phyloP scores from a whole-genome alignment of 2,888 invertebrate species.

The Apodemia duryi region DNA sequence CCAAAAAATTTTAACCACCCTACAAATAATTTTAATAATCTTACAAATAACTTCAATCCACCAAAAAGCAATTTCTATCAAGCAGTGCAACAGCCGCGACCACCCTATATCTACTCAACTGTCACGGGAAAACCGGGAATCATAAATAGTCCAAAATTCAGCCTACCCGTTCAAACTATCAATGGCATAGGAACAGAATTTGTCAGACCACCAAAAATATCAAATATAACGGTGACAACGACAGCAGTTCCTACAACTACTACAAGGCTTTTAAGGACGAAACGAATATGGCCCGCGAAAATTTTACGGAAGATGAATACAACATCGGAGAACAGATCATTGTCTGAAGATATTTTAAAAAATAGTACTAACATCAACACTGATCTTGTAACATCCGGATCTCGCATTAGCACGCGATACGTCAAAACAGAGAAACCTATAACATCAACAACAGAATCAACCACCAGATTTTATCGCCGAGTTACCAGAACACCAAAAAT shows the following conservation, averaged over 20 bases:
- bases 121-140: slow-evolving; percentile 46
- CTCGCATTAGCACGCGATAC: slow-evolving; percentile 42
- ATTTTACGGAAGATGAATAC: slow-evolving; percentile 46
- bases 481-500: slow-evolving; percentile 59
- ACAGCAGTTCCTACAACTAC: slow-evolving; percentile 49
- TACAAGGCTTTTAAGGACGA: slow-evolving; percentile 55
- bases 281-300: slow-evolving; percentile 71
- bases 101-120: slow-evolving; percentile 47
- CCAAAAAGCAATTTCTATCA: slow-evolving; percentile 27
- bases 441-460: slow-evolving; percentile 37
- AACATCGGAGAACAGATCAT: slow-evolving; percentile 39
- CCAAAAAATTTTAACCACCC: slow-evolving; percentile 18
- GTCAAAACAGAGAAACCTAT: slow-evolving; percentile 38
- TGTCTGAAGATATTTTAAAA: slow-evolving; percentile 40
- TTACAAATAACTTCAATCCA: neutral
- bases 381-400: slow-evolving; percentile 48
- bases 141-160: slow-evolving; percentile 54
- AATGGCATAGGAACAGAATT: slow-evolving; percentile 60
- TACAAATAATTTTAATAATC: slow-evolving; percentile 2
- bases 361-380: slow-evolving; percentile 40
- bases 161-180: slow-evolving; percentile 61
- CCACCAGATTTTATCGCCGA: slow-evolving; percentile 53
- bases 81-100: slow-evolving; percentile 37
- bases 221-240: slow-evolving; percentile 40
- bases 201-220: slow-evolving; percentile 53